Base-by-base conservation (phyloP, 1,140 invertebrate genomes). In the Zaprionus africanus region DNA sequence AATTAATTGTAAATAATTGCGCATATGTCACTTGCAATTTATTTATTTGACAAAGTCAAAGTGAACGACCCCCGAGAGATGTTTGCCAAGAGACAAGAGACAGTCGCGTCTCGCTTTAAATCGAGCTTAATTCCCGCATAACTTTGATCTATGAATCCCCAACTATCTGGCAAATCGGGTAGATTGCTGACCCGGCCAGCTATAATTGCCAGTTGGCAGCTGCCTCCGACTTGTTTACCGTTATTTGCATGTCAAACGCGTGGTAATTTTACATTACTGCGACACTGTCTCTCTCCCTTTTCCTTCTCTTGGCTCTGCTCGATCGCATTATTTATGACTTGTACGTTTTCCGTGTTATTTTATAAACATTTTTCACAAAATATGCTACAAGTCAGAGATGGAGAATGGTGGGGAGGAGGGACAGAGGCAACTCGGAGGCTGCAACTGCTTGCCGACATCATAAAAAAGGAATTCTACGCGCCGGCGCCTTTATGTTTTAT, bases 351-450 rank as follows among this genome's bases (percentile, higher is more conserved):
- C 73, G 76, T 79, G 85, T 84, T 82, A 88, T 90, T 88, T 90
- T 88, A 90, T 90, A 90, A 88, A 88, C 85, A 90, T 88, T 88
- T 90, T 90, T 75, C 80, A 80, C 78, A 85, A 83, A 87, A 83
- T 86, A 88, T 87, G 80, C 78, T 88, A 70, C 74, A 53, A 67
- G 60, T 61, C 46, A 38, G 38, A 46, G 51, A n/a, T 1, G 26
- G 7, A 53, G n/a, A 15, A 13, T 22, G 17, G 38, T 11, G 2
- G 46, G 13, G 19, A 36, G 22, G 7, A 31, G 71, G 46, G 2
- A 2, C 15, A n/a, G 38, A 34, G 54, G 46, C 64, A 70, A 66
- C 63, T 66, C 26, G 70, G 71, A 73, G 71, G 58, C 76, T 74
- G 78, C 85, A 79, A 80, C 85, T 76, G 71, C 62, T 74, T 75